Evolutionary conservation across 2,113 vertebrate genomes (phyloP).

Genomic region (Toxostoma redivivum): DNA sequence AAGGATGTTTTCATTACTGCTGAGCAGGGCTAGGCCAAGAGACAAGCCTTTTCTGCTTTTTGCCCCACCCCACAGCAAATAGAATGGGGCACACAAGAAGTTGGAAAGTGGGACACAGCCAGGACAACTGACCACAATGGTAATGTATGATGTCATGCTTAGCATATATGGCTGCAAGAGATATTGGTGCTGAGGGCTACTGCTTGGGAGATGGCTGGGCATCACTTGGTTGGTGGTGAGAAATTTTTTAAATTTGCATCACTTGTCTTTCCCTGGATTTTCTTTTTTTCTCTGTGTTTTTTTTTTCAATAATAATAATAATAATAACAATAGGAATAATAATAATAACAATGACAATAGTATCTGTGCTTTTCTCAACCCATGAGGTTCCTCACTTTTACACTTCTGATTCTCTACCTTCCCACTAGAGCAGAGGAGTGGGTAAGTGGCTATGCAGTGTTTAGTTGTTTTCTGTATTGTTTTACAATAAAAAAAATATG

Average conservation of each 20-base stretch:
- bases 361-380: background rate
- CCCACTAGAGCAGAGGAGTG: background rate
- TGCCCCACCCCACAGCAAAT: fast-evolving
- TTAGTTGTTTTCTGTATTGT: background rate
- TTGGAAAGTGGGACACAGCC: background rate
- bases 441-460: background rate
- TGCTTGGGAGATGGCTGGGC: background rate
- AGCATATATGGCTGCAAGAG: background rate
- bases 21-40: background rate
- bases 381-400: background rate
- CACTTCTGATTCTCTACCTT: background rate
- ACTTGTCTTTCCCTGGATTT: background rate
- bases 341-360: too few species aligned
- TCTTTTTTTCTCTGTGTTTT: background rate
- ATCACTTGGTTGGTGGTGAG: fast-evolving
- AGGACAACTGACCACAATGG: background rate
- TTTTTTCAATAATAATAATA: background rate
- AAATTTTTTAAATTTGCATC: background rate
- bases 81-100: background rate
- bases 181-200: fast-evolving
- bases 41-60: background rate
- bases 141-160: fast-evolving
- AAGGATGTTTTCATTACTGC: fast-evolving
- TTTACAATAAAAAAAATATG: too few species aligned
- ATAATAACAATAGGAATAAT: too few species aligned